These are phyloP conservation scores for Promerops cafer DNA, from an alignment of 2,113 vertebrate genomes.

Conservation along the genomic window DNA sequence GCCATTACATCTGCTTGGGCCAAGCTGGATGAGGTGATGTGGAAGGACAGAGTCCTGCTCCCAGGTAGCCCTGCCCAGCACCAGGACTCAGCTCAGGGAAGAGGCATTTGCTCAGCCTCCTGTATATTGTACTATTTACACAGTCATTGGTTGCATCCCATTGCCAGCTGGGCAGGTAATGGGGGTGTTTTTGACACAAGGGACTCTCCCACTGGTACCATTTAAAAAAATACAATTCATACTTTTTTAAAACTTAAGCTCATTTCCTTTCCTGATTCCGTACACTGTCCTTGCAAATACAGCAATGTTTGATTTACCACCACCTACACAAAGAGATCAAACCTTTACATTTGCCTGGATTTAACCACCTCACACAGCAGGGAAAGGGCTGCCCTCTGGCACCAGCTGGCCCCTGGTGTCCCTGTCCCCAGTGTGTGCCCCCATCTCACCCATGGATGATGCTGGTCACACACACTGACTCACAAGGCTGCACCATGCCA, in stretches of 20 bases:
- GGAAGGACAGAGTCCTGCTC: background rate
- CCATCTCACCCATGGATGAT: accelerated
- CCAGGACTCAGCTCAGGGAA: background rate
- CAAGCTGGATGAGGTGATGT: background rate
- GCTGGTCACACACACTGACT: background rate
- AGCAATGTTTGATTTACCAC: background rate
- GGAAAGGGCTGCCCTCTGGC: background rate
- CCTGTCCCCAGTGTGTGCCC: accelerated
- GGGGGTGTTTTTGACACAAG: background rate
- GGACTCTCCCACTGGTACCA: background rate
- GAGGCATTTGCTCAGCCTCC: background rate
- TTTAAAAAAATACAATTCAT: background rate
- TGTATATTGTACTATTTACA: background rate
- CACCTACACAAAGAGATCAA: background rate
- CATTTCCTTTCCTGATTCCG: slow-evolving; percentile 13
- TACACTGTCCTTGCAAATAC: background rate
- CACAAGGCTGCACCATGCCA: background rate
- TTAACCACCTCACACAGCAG: background rate
- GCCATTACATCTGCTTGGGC: background rate
- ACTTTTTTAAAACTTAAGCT: background rate
- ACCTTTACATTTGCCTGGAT: background rate
- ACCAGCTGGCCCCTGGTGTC: background rate
- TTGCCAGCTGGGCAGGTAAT: background rate
- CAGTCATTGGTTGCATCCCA: background rate
- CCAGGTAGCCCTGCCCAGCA: background rate